Evolutionary conservation across 2,113 vertebrate genomes (phyloP).

Genomic region (Oreochromis spilurus): DNA sequence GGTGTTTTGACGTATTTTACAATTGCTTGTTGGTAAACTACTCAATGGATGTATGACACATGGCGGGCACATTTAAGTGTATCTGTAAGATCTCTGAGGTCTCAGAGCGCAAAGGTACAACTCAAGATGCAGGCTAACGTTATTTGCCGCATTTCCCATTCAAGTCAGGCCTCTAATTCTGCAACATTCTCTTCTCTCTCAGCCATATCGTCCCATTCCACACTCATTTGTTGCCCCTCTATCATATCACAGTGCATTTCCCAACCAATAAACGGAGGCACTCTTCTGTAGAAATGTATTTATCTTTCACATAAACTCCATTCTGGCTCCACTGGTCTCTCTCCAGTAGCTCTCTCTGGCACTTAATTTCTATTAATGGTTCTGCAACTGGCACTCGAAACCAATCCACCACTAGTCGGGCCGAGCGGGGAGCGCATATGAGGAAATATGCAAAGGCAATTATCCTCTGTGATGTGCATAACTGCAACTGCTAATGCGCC

Average conservation of each 20-base stretch:
- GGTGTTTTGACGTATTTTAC: not conserved
- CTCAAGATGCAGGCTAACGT: not conserved
- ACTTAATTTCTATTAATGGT: slow-evolving; percentile 81
- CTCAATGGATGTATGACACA: not conserved
- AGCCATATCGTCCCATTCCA: slow-evolving; percentile 62
- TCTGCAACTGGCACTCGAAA: slow-evolving; percentile 67
- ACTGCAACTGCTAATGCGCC: slow-evolving; percentile 58
- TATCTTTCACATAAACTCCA: slow-evolving; percentile 75
- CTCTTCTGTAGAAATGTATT: slow-evolving; percentile 77
- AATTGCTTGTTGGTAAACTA: slow-evolving; percentile 10
- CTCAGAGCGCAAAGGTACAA: not conserved
- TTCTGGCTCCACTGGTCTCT: slow-evolving; percentile 64
- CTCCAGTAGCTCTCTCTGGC: slow-evolving; percentile 68
- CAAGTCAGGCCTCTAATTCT: slow-evolving; percentile 57
- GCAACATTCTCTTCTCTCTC: slow-evolving; percentile 44
- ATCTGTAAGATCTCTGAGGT: not conserved
- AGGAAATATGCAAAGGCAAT: slow-evolving; percentile 74
- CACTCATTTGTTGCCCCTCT: slow-evolving; percentile 69
- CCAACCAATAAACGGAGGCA: slow-evolving; percentile 73
- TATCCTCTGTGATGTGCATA: slow-evolving; percentile 67
- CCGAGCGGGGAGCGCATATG: slow-evolving; percentile 48
- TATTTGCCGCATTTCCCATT: slow-evolving; percentile 38
- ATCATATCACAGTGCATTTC: slow-evolving; percentile 74
- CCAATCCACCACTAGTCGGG: slow-evolving; percentile 53
- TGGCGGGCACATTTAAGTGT: not conserved